These are phyloP conservation scores for Tor tambroides DNA, from an alignment of 2,113 vertebrate species.

Conservation along the genomic window DNA sequence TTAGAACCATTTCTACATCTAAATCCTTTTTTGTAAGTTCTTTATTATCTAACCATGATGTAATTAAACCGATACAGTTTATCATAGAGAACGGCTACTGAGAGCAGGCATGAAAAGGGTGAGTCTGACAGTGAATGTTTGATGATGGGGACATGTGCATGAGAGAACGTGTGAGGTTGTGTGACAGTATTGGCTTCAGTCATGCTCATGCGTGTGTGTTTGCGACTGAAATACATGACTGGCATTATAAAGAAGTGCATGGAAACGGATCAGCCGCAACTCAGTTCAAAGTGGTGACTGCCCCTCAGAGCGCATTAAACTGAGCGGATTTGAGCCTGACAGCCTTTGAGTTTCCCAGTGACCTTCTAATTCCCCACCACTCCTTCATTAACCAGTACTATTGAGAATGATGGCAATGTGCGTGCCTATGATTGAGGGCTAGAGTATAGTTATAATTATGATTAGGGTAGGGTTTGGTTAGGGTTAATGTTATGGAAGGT, in stretches of 20 bases:
- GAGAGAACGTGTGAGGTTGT: not conserved
- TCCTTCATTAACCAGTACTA: not conserved
- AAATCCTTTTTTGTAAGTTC: not conserved
- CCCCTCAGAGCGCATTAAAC: slow-evolving; percentile 33
- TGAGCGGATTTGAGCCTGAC: slow-evolving; percentile 2
- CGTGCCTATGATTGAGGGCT: not conserved
- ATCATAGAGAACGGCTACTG: not conserved
- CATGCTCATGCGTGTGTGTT: not conserved
- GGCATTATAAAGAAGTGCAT: slow-evolving; percentile 19
- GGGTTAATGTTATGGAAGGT: not conserved
- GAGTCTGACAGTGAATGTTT: not conserved
- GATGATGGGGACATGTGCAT: not conserved
- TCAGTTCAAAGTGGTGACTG: slow-evolving; percentile 42
- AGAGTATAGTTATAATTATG: not conserved
- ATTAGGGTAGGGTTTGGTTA: not conserved
- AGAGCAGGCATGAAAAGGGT: not conserved
- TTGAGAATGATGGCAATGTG: not conserved
- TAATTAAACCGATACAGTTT: not conserved
- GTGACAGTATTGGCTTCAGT: not conserved
- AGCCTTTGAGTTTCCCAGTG: slow-evolving; percentile 27
- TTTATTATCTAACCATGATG: not conserved
- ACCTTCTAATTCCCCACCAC: slow-evolving; percentile 12
- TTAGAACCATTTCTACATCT: not conserved
- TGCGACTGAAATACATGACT: not conserved
- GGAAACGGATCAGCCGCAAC: slow-evolving; percentile 15